Conservation (phyloP, 2,113 vertebrate species). For the Galeopterus variegatus region DNA sequence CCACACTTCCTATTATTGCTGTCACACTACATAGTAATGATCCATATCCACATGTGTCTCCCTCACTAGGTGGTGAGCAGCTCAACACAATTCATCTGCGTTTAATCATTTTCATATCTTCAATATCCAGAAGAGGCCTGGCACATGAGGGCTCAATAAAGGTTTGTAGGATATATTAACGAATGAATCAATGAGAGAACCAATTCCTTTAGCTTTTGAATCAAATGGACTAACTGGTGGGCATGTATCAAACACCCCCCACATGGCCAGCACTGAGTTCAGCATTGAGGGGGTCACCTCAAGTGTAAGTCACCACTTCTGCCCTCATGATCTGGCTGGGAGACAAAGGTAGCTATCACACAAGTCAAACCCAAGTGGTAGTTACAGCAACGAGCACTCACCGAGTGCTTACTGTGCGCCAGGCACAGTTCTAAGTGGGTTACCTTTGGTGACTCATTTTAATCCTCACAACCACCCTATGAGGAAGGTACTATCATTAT, state of each 20-base stretch:
- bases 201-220: neutral
- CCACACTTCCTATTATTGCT: neutral
- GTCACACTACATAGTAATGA: accelerated
- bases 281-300: neutral
- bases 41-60: accelerated
- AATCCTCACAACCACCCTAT: neutral
- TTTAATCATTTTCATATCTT: neutral
- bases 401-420: too few species aligned
- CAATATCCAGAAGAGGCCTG: neutral
- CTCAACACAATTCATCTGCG: neutral
- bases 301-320: neutral
- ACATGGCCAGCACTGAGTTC: neutral
- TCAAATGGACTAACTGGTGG: neutral
- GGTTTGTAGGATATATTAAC: neutral
- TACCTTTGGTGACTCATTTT: neutral
- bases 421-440: neutral
- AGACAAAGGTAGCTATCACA: neutral
- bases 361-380: accelerated
- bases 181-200: neutral
- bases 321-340: neutral
- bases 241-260: neutral
- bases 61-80: neutral
- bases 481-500: neutral
- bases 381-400: neutral
- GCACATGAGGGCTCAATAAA: neutral